These are phyloP conservation scores for Dendrolimus kikuchii DNA, from an alignment of 1,140 invertebrate species.

Conservation along the genomic window DNA sequence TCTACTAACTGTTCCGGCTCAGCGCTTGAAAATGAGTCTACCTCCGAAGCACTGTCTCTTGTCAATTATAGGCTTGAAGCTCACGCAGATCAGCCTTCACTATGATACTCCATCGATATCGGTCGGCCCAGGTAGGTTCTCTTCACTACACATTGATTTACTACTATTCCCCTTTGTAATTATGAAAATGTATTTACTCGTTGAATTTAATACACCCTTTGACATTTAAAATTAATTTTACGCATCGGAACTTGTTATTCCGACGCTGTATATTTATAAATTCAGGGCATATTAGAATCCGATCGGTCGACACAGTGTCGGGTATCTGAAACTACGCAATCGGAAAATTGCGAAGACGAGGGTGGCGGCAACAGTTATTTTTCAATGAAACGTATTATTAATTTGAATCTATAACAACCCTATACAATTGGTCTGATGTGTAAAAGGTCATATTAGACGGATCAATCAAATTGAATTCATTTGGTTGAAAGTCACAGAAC, in stretches of 20 bases:
- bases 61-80: too few relatives aligned
- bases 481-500: too few relatives aligned
- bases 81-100: too few relatives aligned
- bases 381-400: conserved; percentile 32
- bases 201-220: conserved; percentile 17
- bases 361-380: conserved; percentile 21
- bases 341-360: conserved; percentile 38
- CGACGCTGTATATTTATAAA: conserved; percentile 1
- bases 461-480: too few relatives aligned
- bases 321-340: conserved; percentile 23
- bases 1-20: too few relatives aligned
- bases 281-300: background rate
- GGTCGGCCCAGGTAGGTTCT: too few relatives aligned
- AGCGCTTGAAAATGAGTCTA: too few relatives aligned
- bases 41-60: too few relatives aligned
- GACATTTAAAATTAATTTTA: conserved; percentile 53
- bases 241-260: conserved; percentile 29
- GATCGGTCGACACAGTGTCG: conserved; percentile 15
- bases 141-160: too few relatives aligned
- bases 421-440: background rate
- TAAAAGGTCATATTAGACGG: too few relatives aligned
- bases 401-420: background rate
- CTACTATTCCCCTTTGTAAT: too few relatives aligned
- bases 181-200: background rate
- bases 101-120: too few relatives aligned